Percentiles rank a stretch among this genome's conserved stretches.
phyloP scores from a whole-genome alignment of 2,888 invertebrate species.

The Carterocephalus palaemon region DNA sequence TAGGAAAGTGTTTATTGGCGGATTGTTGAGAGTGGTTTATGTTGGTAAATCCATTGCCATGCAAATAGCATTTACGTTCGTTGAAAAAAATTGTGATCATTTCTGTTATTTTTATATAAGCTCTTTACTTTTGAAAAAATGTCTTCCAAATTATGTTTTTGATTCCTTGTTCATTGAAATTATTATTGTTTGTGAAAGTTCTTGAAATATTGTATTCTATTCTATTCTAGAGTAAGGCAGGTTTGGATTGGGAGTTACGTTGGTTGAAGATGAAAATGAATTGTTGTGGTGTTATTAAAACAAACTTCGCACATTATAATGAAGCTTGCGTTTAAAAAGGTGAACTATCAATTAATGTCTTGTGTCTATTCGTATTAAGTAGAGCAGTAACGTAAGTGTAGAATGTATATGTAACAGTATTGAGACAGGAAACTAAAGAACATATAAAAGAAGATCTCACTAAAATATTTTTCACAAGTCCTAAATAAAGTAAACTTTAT shows the following conservation, averaged over 20 bases:
- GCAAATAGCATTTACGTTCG: slow-evolving; percentile 46
- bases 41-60: slow-evolving; percentile 44
- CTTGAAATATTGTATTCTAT: slow-evolving; percentile 30
- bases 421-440: slow-evolving; percentile 64
- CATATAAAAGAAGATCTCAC: slow-evolving; percentile 60
- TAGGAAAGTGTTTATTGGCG: slow-evolving; percentile 20
- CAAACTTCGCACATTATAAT: slow-evolving; percentile 57
- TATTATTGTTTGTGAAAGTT: slow-evolving; percentile 35
- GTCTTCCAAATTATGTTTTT: slow-evolving; percentile 57
- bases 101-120: slow-evolving; percentile 28
- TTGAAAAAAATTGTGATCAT: slow-evolving; percentile 29
- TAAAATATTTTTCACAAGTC: slow-evolving; percentile 60
- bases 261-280: slow-evolving; percentile 23
- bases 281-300: slow-evolving; percentile 29
- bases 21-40: slow-evolving; percentile 29
- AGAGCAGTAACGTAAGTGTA: slow-evolving; percentile 41
- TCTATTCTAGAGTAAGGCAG: too few species aligned
- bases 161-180: slow-evolving; percentile 45
- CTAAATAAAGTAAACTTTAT: slow-evolving; percentile 41
- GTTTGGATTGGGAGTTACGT: slow-evolving; percentile 9
- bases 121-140: slow-evolving; percentile 35
- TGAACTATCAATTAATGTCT: slow-evolving; percentile 73
- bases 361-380: slow-evolving; percentile 46
- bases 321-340: slow-evolving; percentile 64
- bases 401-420: slow-evolving; percentile 54